phyloP scores from a whole-genome alignment of 2,113 vertebrate species.

The Heteronetta atricapilla region DNA sequence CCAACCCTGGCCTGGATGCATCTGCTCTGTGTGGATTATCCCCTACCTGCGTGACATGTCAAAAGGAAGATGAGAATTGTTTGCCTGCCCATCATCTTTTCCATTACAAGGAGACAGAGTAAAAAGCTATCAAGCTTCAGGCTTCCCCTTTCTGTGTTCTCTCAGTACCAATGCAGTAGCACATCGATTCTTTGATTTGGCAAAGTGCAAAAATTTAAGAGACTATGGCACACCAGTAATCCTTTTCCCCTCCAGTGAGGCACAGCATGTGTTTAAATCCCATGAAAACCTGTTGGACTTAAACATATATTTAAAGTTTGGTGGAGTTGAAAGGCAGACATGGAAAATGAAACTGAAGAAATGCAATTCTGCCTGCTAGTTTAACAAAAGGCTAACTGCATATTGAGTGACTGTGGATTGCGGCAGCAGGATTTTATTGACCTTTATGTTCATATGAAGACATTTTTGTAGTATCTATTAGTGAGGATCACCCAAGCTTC shows the following conservation, averaged over 20 bases:
- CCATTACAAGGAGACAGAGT: not conserved
- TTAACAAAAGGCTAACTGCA: not conserved
- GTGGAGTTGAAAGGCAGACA: not conserved
- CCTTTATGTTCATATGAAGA: not conserved
- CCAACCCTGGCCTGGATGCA: not conserved
- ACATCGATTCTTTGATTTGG: not conserved
- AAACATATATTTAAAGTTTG: not conserved
- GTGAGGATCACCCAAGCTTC: fast-evolving
- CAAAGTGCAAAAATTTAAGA: not conserved
- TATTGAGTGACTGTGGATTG: fast-evolving
- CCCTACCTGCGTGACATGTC: fast-evolving
- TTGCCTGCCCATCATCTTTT: not conserved
- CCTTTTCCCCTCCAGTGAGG: not conserved
- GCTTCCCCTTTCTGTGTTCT: not conserved
- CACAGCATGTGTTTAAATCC: not conserved
- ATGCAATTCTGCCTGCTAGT: not conserved
- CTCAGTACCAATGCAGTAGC: not conserved
- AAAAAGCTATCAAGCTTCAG: not conserved
- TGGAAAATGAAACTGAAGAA: slow-evolving; percentile 17
- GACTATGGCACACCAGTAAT: not conserved
- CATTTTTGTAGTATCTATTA: not conserved
- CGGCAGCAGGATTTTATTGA: not conserved
- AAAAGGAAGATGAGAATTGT: not conserved
- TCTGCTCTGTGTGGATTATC: not conserved
- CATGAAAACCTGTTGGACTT: not conserved